Evolutionary conservation across 1,140 invertebrate genomes (phyloP).

Genomic region (Harlomillsia oculata): DNA sequence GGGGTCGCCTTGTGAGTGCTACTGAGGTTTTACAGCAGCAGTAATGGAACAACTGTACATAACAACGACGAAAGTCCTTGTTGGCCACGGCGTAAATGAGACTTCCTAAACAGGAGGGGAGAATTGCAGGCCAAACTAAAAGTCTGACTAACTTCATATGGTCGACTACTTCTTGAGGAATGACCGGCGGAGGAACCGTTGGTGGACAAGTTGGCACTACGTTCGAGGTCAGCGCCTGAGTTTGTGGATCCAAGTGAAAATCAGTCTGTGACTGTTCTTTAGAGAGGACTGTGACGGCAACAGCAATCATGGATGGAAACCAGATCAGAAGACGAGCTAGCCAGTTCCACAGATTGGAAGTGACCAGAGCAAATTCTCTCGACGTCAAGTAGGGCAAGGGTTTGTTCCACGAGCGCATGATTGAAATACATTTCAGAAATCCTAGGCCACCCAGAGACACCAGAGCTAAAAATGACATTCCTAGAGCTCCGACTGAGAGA

Average conservation of each 20-base stretch:
- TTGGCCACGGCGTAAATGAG: constrained; percentile 31
- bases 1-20: constrained; percentile 53
- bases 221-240: neutral
- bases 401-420: constrained; percentile 31
- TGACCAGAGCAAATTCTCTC: constrained; percentile 32
- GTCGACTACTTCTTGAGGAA: neutral
- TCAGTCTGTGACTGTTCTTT: constrained; percentile 7
- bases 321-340: constrained; percentile 30
- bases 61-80: constrained; percentile 48
- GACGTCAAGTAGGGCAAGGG: constrained; percentile 32
- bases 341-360: constrained; percentile 32
- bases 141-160: constrained; percentile 22
- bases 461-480: constrained; percentile 23
- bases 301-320: constrained; percentile 25
- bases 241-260: neutral
- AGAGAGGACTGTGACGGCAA: constrained; percentile 21
- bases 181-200: neutral
- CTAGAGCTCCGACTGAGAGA: constrained; percentile 25
- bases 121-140: constrained; percentile 31
- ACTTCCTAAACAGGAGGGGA: constrained; percentile 32
- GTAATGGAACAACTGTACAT: constrained; percentile 66
- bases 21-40: constrained; percentile 73
- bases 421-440: constrained; percentile 34
- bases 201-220: neutral
- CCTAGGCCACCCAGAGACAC: constrained; percentile 31